Evolutionary conservation across 2,797 vertebrate genomes (phyloP), one percentile per base, ranked within the genome.

Genomic region (Malacoraja senta): DNA sequence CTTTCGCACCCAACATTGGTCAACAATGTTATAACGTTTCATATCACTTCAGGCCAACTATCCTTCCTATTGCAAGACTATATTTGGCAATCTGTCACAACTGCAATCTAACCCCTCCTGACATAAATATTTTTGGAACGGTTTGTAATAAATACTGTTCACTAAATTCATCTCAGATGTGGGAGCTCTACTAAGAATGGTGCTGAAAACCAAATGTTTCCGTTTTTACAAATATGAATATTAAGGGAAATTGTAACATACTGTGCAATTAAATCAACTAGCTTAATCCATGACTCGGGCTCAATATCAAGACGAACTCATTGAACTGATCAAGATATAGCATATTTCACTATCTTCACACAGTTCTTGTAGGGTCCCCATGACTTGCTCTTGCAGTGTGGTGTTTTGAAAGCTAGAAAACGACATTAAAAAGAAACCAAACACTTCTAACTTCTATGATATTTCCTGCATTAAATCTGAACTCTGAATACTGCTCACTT

Each of bases 91-190:
- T 81, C 35, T 63, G 12, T 86, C 63, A 86, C 53, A 86, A n/a
- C 17, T 63, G 58, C 1, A 15, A n/a, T 86, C n/a, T 58, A 86
- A 65, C 58, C 83, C 13, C 83, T 86, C 29, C n/a, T 19, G 61
- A 7, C 83, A 19, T 65, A 61, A 17, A 21, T 65, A 65, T 19
- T 17, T 32, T 19, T 32, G 29, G 58, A 86, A 86, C 63, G 15
- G 4, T 32, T n/a, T 86, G 12, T 65, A 63, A 63, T 15, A 86
- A n/a, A 13, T 32, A 19, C 83, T 65, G 58, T 86, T 29, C 8
- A n/a, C 29, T 86, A 65, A 86, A 86, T 86, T 65, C 83, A 86
- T 86, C 61, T 86, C 83, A 86, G 83, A 86, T 86, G 61, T 86
- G 83, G 83, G 83, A 86, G 32, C 29, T 65, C 58, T 0, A 63